phyloP scores from a whole-genome alignment of 2,797 vertebrate species.

The Lerista edwardsae region DNA sequence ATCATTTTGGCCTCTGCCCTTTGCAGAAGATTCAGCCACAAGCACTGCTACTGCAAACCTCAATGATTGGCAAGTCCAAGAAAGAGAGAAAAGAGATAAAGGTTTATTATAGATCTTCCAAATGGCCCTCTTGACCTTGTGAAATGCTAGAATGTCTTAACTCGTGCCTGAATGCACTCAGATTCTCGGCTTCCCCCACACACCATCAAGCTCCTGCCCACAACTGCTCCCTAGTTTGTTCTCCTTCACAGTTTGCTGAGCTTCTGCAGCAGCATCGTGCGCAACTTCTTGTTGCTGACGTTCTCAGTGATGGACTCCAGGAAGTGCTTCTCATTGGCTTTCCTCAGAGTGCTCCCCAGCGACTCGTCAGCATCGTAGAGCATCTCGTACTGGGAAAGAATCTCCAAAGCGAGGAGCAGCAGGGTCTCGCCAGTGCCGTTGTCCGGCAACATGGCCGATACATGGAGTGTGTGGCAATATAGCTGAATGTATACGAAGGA shows the following conservation, averaged over 20 bases:
- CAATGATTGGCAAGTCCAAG: background rate
- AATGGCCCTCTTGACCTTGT: background rate
- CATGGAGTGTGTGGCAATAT: slow-evolving; percentile 93
- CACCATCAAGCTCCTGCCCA: background rate
- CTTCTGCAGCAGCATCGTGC: slow-evolving; percentile 88
- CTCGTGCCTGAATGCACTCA: background rate
- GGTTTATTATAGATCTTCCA: slow-evolving; percentile 60
- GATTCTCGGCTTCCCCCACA: background rate
- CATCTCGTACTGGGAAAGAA: slow-evolving; percentile 86
- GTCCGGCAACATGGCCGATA: slow-evolving; percentile 90
- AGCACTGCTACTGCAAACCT: background rate
- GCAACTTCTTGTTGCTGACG: slow-evolving; percentile 80
- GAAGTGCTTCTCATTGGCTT: slow-evolving; percentile 88
- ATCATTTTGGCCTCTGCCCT: too few species aligned
- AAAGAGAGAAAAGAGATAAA: background rate
- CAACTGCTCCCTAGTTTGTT: too few species aligned
- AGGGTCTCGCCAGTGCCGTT: slow-evolving; percentile 78
- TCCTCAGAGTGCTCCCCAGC: slow-evolving; percentile 80
- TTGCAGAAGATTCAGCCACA: too few species aligned
- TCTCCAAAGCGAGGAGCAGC: slow-evolving; percentile 88
- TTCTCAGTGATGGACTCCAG: slow-evolving; percentile 86
- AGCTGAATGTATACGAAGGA: slow-evolving; percentile 91
- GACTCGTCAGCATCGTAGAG: slow-evolving; percentile 76
- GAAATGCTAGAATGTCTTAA: background rate
- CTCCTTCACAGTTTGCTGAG: slow-evolving; percentile 79